Evolutionary conservation across 2,888 invertebrate genomes (phyloP), one percentile per base, ranked within the genome.

Genomic region (Dicyrtomina minuta): DNA sequence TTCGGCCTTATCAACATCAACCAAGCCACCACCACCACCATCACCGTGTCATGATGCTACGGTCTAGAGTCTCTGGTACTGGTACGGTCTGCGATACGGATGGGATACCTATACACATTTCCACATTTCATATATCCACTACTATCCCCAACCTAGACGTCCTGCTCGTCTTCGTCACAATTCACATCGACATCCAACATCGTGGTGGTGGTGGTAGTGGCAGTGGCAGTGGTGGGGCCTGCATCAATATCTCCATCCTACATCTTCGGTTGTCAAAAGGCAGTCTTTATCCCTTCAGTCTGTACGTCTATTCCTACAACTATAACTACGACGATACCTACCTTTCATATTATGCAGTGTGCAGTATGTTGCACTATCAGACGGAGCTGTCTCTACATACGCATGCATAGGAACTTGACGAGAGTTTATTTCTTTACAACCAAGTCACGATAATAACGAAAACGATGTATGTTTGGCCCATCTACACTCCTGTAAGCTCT

Each of bases 31-130:
- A 46, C 43, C 10, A 46, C 17, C 6, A 20, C 49, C 49, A 46
- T 10, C 6, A n/a, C 5, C 17, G 49, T 46, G n/a, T 10, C 17
- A 49, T 20, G 17, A 49, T 15, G 8, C 49, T 49, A 49, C n/a
- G 44, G 44, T 56, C 56, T n/a, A 39, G n/a, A 27, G 15, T 22
- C 6, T 13, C 59, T 20, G 24, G n/a, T 17, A 61, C 17, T 13
- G 44, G 24, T n/a, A 20, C 62, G 43, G 62, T 62, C 58, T 56
- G n/a, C n/a, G n/a, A n/a, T n/a, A 56, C 56, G 22, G 58, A 20
- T 39, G 27, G 27, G 33, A 33, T 33, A 8, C 33, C 33, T 33
- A 33, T 33, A 33, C 33, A 33, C 3, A 33, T 33, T 33, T 33
- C 33, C 8, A 33, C 8, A 33, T 33, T 33, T 33, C 8, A 33